Evolutionary conservation across 2,797 vertebrate species (phyloP).

Genomic region (Silurus lanzhouensis): DNA sequence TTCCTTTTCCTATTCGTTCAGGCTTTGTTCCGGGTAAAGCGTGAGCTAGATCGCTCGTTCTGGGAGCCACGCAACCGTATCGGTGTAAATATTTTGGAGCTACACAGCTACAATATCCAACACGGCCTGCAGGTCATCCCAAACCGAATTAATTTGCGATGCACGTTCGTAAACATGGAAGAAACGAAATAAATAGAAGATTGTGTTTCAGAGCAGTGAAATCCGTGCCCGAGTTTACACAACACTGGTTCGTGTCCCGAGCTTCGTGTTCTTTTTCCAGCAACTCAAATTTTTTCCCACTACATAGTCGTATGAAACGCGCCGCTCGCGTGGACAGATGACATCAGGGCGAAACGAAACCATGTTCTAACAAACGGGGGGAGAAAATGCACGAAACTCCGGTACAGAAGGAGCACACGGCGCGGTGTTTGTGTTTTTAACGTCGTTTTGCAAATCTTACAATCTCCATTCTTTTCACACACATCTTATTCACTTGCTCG

Average conservation of each 20-base stretch:
- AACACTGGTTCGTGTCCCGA: slow-evolving; percentile 13
- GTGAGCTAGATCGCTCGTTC: background rate
- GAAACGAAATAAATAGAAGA: background rate
- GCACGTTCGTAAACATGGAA: background rate
- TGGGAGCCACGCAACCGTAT: background rate
- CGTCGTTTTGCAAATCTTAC: slow-evolving; percentile 36
- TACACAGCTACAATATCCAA: background rate
- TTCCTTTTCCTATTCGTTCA: background rate
- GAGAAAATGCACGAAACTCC: background rate
- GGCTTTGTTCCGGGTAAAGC: background rate
- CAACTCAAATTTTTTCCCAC: slow-evolving; percentile 18
- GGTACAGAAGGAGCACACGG: slow-evolving; percentile 22
- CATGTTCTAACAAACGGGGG: slow-evolving; percentile 32
- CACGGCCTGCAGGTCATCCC: background rate
- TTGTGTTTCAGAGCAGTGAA: background rate
- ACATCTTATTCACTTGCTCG: slow-evolving; percentile 40
- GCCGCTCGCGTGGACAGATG: slow-evolving; percentile 29
- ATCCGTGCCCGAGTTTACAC: background rate
- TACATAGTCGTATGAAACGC: slow-evolving; percentile 32
- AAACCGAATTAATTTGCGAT: background rate
- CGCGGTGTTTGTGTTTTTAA: slow-evolving; percentile 45
- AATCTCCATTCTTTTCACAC: slow-evolving; percentile 42
- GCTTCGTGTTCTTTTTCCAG: slow-evolving; percentile 5
- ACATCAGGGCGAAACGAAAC: slow-evolving; percentile 43
- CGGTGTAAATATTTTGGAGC: background rate